Evolutionary conservation across 2,888 invertebrate species (phyloP), one percentile per base, ranked within the genome.

Genomic region (Diaphora mendica): DNA sequence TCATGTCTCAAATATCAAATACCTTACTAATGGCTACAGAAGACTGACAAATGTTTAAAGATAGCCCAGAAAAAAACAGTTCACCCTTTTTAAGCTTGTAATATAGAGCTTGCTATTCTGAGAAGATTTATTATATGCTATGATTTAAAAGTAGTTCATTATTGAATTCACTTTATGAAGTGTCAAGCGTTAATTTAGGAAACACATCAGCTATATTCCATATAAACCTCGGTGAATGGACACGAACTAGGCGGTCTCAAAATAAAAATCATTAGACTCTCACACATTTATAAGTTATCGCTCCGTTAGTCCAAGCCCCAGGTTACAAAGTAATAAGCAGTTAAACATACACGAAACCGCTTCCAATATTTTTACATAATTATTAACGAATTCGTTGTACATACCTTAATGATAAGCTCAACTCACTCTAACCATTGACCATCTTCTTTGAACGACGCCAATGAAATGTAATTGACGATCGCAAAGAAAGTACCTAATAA

Each of bases 311-410:
- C 84, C 84, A 73, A 88, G 91, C 93, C 91, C 59, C 84, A 79
- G 90, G 92, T 86, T 85, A 92, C 88, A 88, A 90, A 88, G 91
- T 93, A 95, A 94, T 93, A 91, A 92, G 89, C 89, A 91, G 89
- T 90, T 93, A 92, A 94, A 93, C 88, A 92, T 86, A 93, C 91
- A 92, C 83, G 88, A 87, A 85, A 89, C 86, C 81, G 85, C 89
- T 88, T 87, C 85, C 91, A 91, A 92, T 92, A 92, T 89, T 92
- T 81, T 90, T 91, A 91, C 91, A 89, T 92, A 92, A 94, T 94
- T 91, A 86, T 91, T 89, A 84, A 86, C 89, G 77, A 92, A 93
- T 92, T 91, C 89, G 88, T 90, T 91, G 89, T 90, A 87, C 86
- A 89, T 84, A 85, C 87, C 88, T 87, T 92, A 93, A 93, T 93